Base-by-base conservation (phyloP, 2,888 invertebrate species). In the Netelia melanura region DNA sequence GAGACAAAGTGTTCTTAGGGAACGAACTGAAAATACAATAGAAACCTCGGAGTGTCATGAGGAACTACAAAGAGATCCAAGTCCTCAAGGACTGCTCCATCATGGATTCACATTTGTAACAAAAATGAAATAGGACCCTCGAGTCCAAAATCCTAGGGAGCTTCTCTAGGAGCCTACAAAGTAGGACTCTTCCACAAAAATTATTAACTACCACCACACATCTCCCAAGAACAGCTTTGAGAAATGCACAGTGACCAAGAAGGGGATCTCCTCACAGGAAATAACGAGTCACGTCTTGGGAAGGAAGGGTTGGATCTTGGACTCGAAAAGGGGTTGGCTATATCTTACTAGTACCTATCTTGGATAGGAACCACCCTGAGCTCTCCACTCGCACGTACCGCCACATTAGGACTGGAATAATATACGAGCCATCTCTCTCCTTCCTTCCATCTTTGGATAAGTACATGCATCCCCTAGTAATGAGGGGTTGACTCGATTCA, bases 361-460 rank as follows among this genome's bases (percentile, higher is more conserved):
- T 70, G 23, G 43, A 81, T 38, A 70, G 68, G 77, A 68, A 87
- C 88, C 90, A 89, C 90, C 90, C 87, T 65, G 86, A 89, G 90
- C 89, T 75, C 80, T 72, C 90, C 91, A 91, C 91, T 93, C 92
- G 93, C 93, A 93, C 93, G 93, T 93, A 93, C 92, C 90, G 89
- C 88, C 92, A 89, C 92, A 92, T 92, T 92, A 91, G 90, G 90
- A 91, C 84, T 85, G 82, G 91, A 89, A 90, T 92, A 92, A 93
- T 93, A 91, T 93, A 93, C 91, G 91, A 88, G 89, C 25, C 67
- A 81, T 79, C 81, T 58, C 64, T 43, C 38, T 54, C 74, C 48
- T 56, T 71, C 44, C 14, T 54, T 25, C 44, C 38, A 74, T 56
- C 76, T 43, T 65, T 62, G 70, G 9, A 67, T 70, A 44, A 76